These are phyloP conservation scores for Eupleurogrammus muticus DNA, from an alignment of 2,797 vertebrate genomes.

Conservation along the genomic window DNA sequence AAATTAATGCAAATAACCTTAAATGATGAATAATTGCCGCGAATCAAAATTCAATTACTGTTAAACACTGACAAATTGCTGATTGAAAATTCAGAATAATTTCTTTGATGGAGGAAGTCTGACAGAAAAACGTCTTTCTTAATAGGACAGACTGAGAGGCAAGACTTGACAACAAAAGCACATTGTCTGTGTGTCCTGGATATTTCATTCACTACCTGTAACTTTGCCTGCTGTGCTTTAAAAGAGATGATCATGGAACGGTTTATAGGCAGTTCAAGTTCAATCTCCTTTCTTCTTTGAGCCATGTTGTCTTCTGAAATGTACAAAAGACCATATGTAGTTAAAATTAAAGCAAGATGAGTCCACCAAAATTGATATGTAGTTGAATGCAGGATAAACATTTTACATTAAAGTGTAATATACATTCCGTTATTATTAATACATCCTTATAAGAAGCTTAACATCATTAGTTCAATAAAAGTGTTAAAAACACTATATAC, in stretches of 20 bases:
- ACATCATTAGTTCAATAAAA: no score
- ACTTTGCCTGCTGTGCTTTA: neutral
- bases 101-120: slow-evolving; percentile 46
- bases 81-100: slow-evolving; percentile 71
- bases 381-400: no score
- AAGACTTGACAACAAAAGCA: slow-evolving; percentile 46
- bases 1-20: slow-evolving; percentile 83
- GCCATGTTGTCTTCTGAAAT: no score
- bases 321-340: neutral
- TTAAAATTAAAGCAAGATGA: neutral
- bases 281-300: neutral
- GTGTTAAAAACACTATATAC: no score
- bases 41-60: slow-evolving; percentile 83
- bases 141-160: slow-evolving; percentile 24
- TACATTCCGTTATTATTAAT: no score
- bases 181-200: neutral
- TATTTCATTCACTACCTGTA: slow-evolving; percentile 4
- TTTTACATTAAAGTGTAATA: no score
- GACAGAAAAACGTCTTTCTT: slow-evolving; percentile 13
- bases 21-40: slow-evolving; percentile 83
- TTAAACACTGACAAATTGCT: slow-evolving; percentile 74
- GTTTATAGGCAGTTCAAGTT: neutral
- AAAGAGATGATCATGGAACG: neutral
- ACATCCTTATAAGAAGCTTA: no score
- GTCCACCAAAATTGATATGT: no score